Evolutionary conservation across 2,113 vertebrate genomes (phyloP).

Genomic region (Macroglossus sobrinus): DNA sequence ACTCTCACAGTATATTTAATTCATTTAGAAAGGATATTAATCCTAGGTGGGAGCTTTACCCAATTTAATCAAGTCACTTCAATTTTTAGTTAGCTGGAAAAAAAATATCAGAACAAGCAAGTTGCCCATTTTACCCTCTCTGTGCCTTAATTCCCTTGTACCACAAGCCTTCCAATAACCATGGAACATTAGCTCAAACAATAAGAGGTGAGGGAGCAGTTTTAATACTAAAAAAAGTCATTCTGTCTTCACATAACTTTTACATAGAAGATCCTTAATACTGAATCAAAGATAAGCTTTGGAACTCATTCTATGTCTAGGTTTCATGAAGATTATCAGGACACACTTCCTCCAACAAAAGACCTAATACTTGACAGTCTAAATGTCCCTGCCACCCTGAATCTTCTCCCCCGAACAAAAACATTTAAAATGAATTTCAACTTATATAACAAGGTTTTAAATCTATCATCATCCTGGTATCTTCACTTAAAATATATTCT

Average conservation of each 20-base stretch:
- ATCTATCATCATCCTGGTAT: not conserved
- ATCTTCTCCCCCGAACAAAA: not conserved
- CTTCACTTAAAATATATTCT: not conserved
- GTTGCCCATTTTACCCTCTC: not conserved
- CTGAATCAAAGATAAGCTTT: not conserved
- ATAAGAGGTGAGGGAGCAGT: not conserved
- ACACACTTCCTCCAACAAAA: not conserved
- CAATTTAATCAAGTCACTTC: conserved; percentile 14
- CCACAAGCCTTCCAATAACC: not conserved
- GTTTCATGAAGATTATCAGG: not conserved
- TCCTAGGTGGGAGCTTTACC: not conserved
- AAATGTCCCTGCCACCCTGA: not conserved
- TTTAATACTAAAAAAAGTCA: not conserved
- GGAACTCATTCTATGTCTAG: not conserved
- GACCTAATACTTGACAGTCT: not conserved
- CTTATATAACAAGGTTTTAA: not conserved
- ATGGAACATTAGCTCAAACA: not conserved
- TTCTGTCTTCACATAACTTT: not conserved
- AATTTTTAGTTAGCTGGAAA: not conserved
- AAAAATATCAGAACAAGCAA: not conserved
- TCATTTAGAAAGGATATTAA: not conserved
- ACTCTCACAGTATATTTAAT: not conserved
- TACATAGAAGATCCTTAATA: not conserved
- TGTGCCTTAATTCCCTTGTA: not conserved
- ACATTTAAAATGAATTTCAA: not conserved